These are phyloP conservation scores for Bicyclus anynana DNA, from an alignment of 1,140 invertebrate species.

Conservation along the genomic window DNA sequence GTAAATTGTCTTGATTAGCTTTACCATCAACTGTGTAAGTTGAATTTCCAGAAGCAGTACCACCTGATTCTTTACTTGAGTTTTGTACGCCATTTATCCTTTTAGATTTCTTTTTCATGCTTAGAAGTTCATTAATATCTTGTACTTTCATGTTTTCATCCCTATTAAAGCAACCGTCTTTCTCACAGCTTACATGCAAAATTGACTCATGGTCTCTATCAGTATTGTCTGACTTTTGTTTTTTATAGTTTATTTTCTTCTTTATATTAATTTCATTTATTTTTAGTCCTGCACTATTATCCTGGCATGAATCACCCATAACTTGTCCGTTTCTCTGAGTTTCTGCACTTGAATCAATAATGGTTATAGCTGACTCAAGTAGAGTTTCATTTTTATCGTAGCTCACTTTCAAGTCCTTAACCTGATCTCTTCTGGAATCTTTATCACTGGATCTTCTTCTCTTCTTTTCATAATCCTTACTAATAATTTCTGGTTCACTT, in stretches of 20 bases:
- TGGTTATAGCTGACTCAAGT: neutral
- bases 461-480: neutral
- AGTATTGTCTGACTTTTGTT: neutral
- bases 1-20: neutral
- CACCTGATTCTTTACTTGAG: neutral
- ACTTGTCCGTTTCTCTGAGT: neutral
- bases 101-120: neutral
- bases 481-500: too few relatives aligned
- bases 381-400: neutral
- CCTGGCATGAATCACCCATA: neutral
- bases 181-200: neutral
- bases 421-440: neutral
- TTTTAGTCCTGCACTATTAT: neutral
- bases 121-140: neutral
- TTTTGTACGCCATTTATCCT: neutral
- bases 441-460: neutral
- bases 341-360: neutral
- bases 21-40: neutral
- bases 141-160: neutral
- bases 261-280: neutral
- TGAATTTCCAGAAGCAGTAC: neutral
- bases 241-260: slow-evolving; percentile 2
- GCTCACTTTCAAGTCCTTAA: neutral
- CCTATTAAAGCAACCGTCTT: neutral
- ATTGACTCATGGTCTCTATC: neutral